phyloP scores from a whole-genome alignment of 2,797 vertebrate species.

The Menidia menidia region DNA sequence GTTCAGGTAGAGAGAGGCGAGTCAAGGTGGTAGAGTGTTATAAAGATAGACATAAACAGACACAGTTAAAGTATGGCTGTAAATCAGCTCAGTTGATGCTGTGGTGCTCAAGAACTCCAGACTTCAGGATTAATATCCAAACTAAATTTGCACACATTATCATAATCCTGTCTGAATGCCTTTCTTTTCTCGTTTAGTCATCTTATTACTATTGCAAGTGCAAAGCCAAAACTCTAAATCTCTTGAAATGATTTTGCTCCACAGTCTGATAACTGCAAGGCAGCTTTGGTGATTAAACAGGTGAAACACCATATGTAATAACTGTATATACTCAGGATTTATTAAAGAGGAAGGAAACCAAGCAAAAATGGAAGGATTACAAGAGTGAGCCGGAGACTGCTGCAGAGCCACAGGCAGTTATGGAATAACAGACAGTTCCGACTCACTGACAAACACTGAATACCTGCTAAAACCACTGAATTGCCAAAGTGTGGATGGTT shows the following conservation, averaged over 20 bases:
- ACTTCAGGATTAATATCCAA: slow-evolving; percentile 53
- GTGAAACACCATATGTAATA: slow-evolving; percentile 22
- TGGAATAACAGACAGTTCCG: slow-evolving; percentile 28
- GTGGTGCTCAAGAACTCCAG: slow-evolving; percentile 38
- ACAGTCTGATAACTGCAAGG: slow-evolving; percentile 22
- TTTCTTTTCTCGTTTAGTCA: slow-evolving; percentile 11
- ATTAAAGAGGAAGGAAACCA: slow-evolving; percentile 16
- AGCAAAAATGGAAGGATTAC: slow-evolving; percentile 37
- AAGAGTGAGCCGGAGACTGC: slow-evolving; percentile 14
- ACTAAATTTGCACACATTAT: slow-evolving; percentile 68
- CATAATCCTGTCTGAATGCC: slow-evolving; percentile 52
- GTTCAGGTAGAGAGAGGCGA: slow-evolving; percentile 13
- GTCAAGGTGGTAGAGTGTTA: slow-evolving; percentile 26
- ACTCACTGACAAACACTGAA: slow-evolving; percentile 33
- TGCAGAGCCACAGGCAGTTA: slow-evolving; percentile 40
- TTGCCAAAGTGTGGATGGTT: slow-evolving; percentile 12
- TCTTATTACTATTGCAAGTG: slow-evolving; percentile 22
- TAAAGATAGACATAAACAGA: slow-evolving; percentile 30
- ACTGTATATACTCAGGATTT: slow-evolving; percentile 25
- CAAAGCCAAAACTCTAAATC: slow-evolving; percentile 33
- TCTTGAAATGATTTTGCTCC: slow-evolving; percentile 22
- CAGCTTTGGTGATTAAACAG: slow-evolving; percentile 28
- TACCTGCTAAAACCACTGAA: slow-evolving; percentile 31
- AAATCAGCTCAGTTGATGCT: slow-evolving; percentile 48
- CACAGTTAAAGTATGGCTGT: slow-evolving; percentile 18